Evolutionary conservation across 2,888 invertebrate genomes (phyloP), one percentile per base, ranked within the genome.

Genomic region (Mechanitis messenoides): DNA sequence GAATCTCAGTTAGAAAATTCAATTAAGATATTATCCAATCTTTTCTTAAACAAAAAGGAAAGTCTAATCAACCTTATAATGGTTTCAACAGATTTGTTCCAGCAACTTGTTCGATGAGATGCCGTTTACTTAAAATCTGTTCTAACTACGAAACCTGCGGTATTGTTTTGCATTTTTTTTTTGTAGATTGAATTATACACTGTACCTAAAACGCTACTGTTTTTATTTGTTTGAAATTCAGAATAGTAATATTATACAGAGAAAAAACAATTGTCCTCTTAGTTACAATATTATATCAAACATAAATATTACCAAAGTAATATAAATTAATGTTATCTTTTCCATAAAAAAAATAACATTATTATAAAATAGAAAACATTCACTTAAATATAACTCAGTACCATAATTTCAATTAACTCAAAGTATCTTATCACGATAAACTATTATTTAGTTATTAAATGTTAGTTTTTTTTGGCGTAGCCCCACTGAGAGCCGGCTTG

Each of bases 401-500:
- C 47, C 31, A 50, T 31, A 28, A 31, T 31, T 9, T 31, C 7
- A 50, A 50, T 31, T 50, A 50, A 31, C 7, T 31, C 31, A 7
- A 50, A 28, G 3, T 7, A 9, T 31, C 50, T n/a, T 31, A 31
- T n/a, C 28, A 20, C 3, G 5, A 20, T 47, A 50, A 11, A 9
- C 31, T 31, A 31, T 31, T 7, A 4, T 31, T 42, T 11, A 42
- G 42, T 9, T 42, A 12, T 20, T 68, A 61, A 28, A 33, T 28
- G 33, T 60, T 84, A 85, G 68, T 83, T 75, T 60, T 87, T 85
- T 74, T 85, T 84, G 58, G 80, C 79, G 65, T 87, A 83, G 45
- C 84, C 87, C 84, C 91, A 90, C 0, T 85, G 81, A 12, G 88
- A 85, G 54, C 91, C 92, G 0, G 91, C 91, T 55, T 91, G 90